These are phyloP conservation scores for Colletes collaris DNA, from an alignment of 2,888 invertebrate species.

Conservation along the genomic window DNA sequence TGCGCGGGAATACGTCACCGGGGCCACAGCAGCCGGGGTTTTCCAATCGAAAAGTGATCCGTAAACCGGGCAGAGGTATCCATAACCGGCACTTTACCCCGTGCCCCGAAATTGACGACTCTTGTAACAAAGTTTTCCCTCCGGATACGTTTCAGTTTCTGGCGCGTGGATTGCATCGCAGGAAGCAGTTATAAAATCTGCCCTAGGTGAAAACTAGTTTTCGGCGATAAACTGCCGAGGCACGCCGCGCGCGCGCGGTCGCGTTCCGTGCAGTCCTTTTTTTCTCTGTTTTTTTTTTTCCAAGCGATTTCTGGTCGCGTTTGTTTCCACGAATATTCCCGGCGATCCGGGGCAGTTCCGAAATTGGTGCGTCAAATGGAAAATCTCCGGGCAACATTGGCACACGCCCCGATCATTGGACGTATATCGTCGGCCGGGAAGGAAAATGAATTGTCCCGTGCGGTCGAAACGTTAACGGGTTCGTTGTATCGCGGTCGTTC, in stretches of 20 bases:
- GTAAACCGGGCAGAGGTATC: too few relatives aligned
- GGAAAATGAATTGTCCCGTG: slow-evolving; percentile 31
- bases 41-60: too few relatives aligned
- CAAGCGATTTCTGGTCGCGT: neutral
- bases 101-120: neutral
- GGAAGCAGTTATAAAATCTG: slow-evolving; percentile 20
- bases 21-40: too few relatives aligned
- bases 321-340: slow-evolving; percentile 1
- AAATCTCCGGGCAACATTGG: slow-evolving; percentile 28
- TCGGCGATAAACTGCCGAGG: slow-evolving; percentile 3
- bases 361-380: slow-evolving; percentile 40
- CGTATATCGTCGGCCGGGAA: slow-evolving; percentile 16
- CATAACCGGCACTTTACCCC: too few relatives aligned
- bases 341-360: neutral
- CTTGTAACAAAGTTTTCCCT: neutral
- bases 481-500: neutral
- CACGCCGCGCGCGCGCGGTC: neutral
- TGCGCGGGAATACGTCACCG: too few relatives aligned
- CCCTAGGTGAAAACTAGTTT: slow-evolving; percentile 17
- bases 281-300: neutral
- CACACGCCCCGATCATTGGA: slow-evolving; percentile 17
- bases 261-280: neutral
- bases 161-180: neutral
- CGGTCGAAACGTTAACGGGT: slow-evolving; percentile 24
- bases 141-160: neutral